Base-by-base conservation (phyloP, 2,113 vertebrate genomes). In the Turnix velox region DNA sequence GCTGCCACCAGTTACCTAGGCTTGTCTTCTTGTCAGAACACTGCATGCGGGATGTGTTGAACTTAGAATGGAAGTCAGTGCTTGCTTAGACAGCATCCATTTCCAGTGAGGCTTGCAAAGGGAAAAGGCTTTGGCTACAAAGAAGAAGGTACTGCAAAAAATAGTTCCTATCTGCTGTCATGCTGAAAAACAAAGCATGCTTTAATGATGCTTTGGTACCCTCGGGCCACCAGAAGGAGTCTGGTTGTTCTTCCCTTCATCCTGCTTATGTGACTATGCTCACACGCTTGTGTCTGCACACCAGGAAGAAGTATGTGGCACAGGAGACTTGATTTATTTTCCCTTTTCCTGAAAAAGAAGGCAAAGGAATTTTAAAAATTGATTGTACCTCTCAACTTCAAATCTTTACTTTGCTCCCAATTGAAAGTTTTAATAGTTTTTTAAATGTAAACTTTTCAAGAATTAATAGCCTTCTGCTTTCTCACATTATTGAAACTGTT, bases 391-490 rank as follows among this genome's bases (percentile, higher is more conserved):
- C 55, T 96, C 83, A 72, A 37, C 49, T 95, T 97, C 92, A 95
- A 96, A 93, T 93, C 89, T 95, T 94, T 91, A 72, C 58, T 92
- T 93, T 67, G 37, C 72, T 95, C 76, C 74, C 92, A 91, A 76
- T 57, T 92, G 94, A 88, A 91, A 93, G 46, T 94, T 94, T 92
- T 94, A 96, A 93, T 95, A 84, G 69, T 74, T 84, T 95, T 97
- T 92, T 76, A 96, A 94, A 91, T 88, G 79, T 72, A 94, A 93
- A 95, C 59, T 95, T 93, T 81, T 91, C 88, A 94, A 95, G 94
- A 93, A 88, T 96, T 92, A 96, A 95, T 97, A 92, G 97, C 54
- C 12, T 93, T 92, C 68, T 91, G 75, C 92, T 97, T 96, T 97
- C 90, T 97, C 93, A 93, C 88, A 90, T 92, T 87, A 79, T 45